Percentiles rank a stretch among this genome's conserved stretches.
These are phyloP conservation scores for Zaprionus lineosus DNA, from an alignment of 2,888 invertebrate species.

Conservation along the genomic window DNA sequence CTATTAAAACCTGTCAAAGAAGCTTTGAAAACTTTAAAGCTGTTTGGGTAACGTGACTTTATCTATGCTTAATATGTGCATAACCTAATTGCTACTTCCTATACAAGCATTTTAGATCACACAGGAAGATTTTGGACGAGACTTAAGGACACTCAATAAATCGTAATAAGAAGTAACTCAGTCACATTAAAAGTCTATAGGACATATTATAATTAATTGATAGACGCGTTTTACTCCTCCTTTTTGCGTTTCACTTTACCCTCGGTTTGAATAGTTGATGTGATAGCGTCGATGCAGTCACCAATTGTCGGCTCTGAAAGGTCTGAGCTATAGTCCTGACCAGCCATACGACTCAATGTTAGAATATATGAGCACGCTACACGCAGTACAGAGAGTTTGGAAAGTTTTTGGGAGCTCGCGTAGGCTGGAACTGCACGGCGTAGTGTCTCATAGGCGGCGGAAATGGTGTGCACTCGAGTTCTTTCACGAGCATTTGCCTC, in stretches of 20 bases:
- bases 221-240: conserved; percentile 84
- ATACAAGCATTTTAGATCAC: conserved; percentile 6
- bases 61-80: conserved; percentile 17
- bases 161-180: conserved; percentile 22
- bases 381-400: conserved; percentile 94
- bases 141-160: conserved; percentile 22
- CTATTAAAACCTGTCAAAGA: conserved; percentile 20
- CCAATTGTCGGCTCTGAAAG: conserved; percentile 86
- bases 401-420: conserved; percentile 95
- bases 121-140: conserved; percentile 36
- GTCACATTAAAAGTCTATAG: conserved; percentile 42
- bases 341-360: conserved; percentile 91
- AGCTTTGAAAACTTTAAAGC: conserved; percentile 62
- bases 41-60: conserved; percentile 30
- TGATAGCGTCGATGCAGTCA: conserved; percentile 92
- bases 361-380: conserved; percentile 97
- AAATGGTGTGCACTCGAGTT: conserved; percentile 96
- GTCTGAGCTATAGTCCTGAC: conserved; percentile 87
- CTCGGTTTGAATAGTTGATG: conserved; percentile 95
- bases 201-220: conserved; percentile 1
- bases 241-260: conserved; percentile 94
- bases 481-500: conserved; percentile 97
- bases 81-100: neutral
- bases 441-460: conserved; percentile 96
- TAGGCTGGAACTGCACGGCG: conserved; percentile 93